Evolutionary conservation across 2,797 vertebrate species (phyloP).

Genomic region (Acanthornis magna): DNA sequence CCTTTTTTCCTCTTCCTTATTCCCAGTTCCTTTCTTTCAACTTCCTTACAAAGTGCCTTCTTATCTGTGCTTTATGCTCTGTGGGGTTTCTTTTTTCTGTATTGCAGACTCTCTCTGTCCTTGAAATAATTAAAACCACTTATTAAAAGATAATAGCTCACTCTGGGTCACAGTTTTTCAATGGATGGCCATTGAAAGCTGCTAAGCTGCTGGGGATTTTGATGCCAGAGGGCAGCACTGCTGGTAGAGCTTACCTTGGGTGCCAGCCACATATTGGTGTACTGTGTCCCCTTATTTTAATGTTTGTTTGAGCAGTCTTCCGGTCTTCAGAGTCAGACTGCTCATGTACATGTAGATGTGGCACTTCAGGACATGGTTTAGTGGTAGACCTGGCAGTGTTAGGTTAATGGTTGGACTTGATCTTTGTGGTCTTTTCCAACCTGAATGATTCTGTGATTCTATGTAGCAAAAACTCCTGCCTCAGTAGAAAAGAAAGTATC

Average conservation of each 20-base stretch:
- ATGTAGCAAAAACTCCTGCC: neutral
- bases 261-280: neutral
- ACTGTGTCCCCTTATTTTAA: neutral
- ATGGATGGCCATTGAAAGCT: neutral
- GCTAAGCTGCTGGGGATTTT: neutral
- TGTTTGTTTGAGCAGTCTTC: neutral
- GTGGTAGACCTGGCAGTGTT: neutral
- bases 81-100: neutral
- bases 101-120: neutral
- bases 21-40: neutral
- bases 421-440: neutral
- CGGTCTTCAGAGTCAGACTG: neutral
- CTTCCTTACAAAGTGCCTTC: neutral
- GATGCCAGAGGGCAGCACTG: neutral
- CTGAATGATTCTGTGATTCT: neutral
- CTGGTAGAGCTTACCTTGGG: neutral
- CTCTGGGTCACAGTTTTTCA: neutral
- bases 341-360: neutral
- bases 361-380: neutral
- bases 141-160: neutral
- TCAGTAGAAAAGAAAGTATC: neutral
- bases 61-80: neutral
- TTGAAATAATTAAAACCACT: neutral
- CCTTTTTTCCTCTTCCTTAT: neutral
- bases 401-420: neutral